These are phyloP conservation scores for Sinohyriopsis cumingii DNA, from an alignment of 2,888 invertebrate species.

Conservation along the genomic window DNA sequence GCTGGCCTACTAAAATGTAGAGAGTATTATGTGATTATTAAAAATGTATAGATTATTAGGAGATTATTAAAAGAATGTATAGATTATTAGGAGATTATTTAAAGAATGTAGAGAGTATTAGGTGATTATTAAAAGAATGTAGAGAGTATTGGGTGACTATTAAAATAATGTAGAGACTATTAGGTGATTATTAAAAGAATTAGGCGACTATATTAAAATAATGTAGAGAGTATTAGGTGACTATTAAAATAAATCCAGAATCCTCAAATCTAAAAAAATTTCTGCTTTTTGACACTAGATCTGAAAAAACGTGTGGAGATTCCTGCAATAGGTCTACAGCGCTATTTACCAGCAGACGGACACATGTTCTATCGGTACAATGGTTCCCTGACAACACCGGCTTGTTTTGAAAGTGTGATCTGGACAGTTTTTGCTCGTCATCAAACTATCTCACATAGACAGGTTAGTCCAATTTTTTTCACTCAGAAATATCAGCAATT, in stretches of 20 bases:
- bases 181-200: too few species aligned
- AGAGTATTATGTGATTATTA: too few species aligned
- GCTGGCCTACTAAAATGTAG: too few species aligned
- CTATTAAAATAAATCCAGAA: neutral
- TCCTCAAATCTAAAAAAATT: neutral
- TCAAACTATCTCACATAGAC: constrained; percentile 57
- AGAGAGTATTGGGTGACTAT: too few species aligned
- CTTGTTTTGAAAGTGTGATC: constrained; percentile 64
- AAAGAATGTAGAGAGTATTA: too few species aligned
- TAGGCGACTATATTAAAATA: too few species aligned
- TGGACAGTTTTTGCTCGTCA: constrained; percentile 66
- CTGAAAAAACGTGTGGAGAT: constrained; percentile 40
- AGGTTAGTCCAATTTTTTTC: constrained; percentile 42
- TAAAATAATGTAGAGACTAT: too few species aligned
- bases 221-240: too few species aligned
- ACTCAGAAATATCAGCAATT: neutral
- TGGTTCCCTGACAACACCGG: constrained; percentile 67
- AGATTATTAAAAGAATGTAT: too few species aligned
- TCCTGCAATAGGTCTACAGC: constrained; percentile 48
- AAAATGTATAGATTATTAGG: too few species aligned
- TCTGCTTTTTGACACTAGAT: constrained; percentile 33
- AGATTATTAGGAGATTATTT: too few species aligned
- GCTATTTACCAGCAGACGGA: constrained; percentile 55
- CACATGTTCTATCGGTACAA: constrained; percentile 61
- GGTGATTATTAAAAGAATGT: too few species aligned